Evolutionary conservation across 2,888 invertebrate genomes (phyloP), one percentile per base, ranked within the genome.

Genomic region (Melinaea marsaeus): DNA sequence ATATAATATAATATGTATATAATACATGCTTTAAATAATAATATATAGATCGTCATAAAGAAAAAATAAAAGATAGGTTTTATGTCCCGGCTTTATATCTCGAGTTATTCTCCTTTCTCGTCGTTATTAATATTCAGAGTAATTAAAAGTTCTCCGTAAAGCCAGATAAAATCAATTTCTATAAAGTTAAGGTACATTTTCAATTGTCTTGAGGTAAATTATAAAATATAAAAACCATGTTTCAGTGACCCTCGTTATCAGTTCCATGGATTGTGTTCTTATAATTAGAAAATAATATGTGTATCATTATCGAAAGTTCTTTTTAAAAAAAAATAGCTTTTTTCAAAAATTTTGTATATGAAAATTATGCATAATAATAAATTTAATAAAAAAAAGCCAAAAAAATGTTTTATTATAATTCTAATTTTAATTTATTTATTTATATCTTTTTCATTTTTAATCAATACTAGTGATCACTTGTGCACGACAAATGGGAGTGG

Each of bases 81-180:
- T 51, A 9, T 51, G 32, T 51, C 51, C 32, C 7, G 6, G 51
- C 51, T 11, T 51, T 51, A 51, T 51, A 32, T 51, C 51, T 51
- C 51, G 51, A 32, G 51, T 22, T 51, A 51, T 51, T 51, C 32
- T 51, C 51, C 32, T 51, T 32, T 51, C 51, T 51, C 32, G 51
- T 51, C 51, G 51, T 32, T 51, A 51, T 51, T 51, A 51, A 51
- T 51, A 51, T 51, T 51, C 51, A 6, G 32, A 22, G 51, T 51
- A 51, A 51, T 51, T 51, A 51, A 51, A 51, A 51, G 51, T 51
- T 51, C 51, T 32, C 32, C 51, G 51, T 51, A 51, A 32, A 51
- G 51, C 32, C 51, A 51, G 51, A 51, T 22, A 32, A 51, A 32
- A 51, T 51, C 51, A 51, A 51, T 51, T 51, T 32, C 51, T 51